Base-by-base conservation (phyloP, 1,140 invertebrate genomes). In the Ostrea edulis region DNA sequence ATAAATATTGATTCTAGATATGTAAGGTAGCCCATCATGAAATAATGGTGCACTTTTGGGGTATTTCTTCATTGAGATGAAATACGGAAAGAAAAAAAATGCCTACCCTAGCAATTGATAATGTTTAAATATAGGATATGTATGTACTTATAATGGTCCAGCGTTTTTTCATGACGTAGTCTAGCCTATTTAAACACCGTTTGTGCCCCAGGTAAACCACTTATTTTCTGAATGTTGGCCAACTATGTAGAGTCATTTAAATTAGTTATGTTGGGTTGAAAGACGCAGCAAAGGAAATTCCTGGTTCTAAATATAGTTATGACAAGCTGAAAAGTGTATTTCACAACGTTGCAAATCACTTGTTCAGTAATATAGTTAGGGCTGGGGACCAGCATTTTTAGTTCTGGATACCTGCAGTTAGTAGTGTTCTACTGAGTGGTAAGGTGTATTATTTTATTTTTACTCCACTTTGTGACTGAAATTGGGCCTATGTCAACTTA, bases 101-200 rank as follows among this genome's bases (percentile, higher is more conserved):
- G 17, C 55, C 55, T 62, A 62, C 55, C 17, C 17, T n/a, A 62
- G n/a, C 14, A 17, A 35, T 77, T 77, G 68, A 14, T 77, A 77
- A 77, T 77, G 68, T 77, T 77, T 77, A 77, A 77, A 77, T 77
- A 77, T 77, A 77, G 25, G 29, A 11, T 71, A 44, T 44, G 35
- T 44, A 44, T n/a, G n/a, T 44, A 44, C 35, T 44, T 44, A 44
- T n/a, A n/a, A n/a, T n/a, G n/a, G n/a, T n/a, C n/a, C 68, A 29
- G 68, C 68, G 29, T 14, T 77, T 77, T 77, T 9, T 44, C 35
- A 44, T 44, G 35, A 44, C 35, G 35, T 44, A 44, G 35, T 44
- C 35, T 29, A 4, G 9, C 25, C 25, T 35, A 35, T 35, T 29
- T 77, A 77, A 29, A 77, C 29, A 77, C 22, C 25, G 9, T 12